These are phyloP conservation scores for Eidolon helvum DNA, from an alignment of 2,113 vertebrate genomes.

Conservation along the genomic window DNA sequence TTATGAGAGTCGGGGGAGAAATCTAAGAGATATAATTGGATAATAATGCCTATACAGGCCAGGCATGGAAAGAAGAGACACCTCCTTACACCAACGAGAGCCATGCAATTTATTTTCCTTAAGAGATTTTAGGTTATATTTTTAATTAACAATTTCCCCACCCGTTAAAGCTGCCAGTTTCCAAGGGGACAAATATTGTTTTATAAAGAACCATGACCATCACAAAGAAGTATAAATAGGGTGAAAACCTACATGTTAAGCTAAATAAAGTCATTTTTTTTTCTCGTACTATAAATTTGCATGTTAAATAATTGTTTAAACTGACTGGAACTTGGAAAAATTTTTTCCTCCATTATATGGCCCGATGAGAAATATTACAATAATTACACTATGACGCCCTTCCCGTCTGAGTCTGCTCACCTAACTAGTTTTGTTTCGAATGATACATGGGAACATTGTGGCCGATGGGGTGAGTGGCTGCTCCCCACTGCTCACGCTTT, in stretches of 20 bases:
- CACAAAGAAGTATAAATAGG: neutral
- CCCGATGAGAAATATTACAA: neutral
- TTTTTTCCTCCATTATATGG: neutral
- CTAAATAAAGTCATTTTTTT: neutral
- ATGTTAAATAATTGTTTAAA: neutral
- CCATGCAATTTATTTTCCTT: neutral
- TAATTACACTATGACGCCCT: rapidly evolving
- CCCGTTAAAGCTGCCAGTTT: neutral
- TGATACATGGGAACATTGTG: rapidly evolving
- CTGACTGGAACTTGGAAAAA: neutral
- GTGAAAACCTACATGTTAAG: neutral
- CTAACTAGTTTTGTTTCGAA: neutral
- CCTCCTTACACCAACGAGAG: neutral
- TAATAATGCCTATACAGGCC: neutral
- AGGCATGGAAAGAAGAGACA: neutral
- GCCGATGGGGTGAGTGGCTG: rapidly evolving
- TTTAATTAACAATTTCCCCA: neutral
- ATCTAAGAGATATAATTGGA: conserved; percentile 35
- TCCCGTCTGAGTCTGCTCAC: neutral
- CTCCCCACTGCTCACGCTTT: rapidly evolving
- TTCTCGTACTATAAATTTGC: neutral
- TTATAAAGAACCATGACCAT: neutral
- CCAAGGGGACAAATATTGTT: neutral
- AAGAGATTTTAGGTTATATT: neutral
- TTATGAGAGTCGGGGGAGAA: conserved; percentile 48